Conservation (phyloP, 2,113 vertebrate species). For the Ophiodon elongatus region DNA sequence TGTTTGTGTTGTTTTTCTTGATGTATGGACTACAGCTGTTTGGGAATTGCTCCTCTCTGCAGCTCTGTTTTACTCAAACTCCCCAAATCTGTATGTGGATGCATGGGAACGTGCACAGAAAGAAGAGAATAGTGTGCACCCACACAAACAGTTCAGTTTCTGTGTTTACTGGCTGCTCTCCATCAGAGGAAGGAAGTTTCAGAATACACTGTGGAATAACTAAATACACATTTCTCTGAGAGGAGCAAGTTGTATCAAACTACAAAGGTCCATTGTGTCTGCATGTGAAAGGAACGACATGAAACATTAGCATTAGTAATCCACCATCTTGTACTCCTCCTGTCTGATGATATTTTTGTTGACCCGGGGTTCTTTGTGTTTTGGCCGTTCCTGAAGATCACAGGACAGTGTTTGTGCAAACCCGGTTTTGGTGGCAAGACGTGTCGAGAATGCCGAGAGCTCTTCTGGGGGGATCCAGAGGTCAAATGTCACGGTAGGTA, state of each 20-base stretch:
- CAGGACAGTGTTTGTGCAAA: slow-evolving; percentile 93
- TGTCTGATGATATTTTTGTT: not conserved
- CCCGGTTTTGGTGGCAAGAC: slow-evolving; percentile 93
- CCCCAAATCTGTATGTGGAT: not conserved
- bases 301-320: no score
- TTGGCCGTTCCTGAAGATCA: slow-evolving; percentile 82
- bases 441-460: slow-evolving; percentile 93
- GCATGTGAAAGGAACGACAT: slow-evolving; percentile 8
- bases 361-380: not conserved
- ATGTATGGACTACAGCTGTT: slow-evolving; percentile 62
- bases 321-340: no score
- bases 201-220: slow-evolving; percentile 57
- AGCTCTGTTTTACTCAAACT: slow-evolving; percentile 4
- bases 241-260: not conserved
- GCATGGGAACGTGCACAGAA: not conserved
- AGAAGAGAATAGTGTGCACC: slow-evolving; percentile 3
- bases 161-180: slow-evolving; percentile 74
- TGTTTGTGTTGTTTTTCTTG: slow-evolving; percentile 26
- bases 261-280: slow-evolving; percentile 54
- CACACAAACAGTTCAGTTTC: slow-evolving; percentile 35
- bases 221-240: slow-evolving; percentile 24
- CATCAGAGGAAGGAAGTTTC: slow-evolving; percentile 78
- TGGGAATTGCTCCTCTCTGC: slow-evolving; percentile 27
- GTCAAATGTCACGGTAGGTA: slow-evolving; percentile 91
- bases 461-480: slow-evolving; percentile 94